Evolutionary conservation across 92 coral and sea anemone genomes (phyloP).

Genomic region (Porites evermanni): DNA sequence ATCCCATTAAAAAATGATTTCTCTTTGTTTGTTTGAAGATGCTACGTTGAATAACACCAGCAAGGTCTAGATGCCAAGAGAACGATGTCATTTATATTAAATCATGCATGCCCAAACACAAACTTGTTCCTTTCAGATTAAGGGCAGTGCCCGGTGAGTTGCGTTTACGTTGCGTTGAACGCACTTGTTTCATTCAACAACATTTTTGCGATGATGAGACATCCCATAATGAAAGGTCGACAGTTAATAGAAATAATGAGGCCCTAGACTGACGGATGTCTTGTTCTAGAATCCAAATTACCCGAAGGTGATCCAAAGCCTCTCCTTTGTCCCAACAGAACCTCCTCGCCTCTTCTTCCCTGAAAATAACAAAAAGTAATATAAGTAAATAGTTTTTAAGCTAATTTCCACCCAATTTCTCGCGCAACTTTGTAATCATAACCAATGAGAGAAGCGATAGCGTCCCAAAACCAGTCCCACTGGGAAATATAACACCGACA

Average conservation of each 20-base stretch:
- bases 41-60: background rate
- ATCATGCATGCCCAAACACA: background rate
- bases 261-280: background rate
- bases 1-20: too few relatives aligned
- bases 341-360: constrained; percentile 30
- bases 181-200: too few relatives aligned
- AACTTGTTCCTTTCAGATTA: background rate
- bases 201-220: too few relatives aligned
- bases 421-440: too few relatives aligned
- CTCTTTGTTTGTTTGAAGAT: too few relatives aligned
- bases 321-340: background rate
- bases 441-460: too few relatives aligned
- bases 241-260: background rate
- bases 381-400: too few relatives aligned
- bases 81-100: background rate
- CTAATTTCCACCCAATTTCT: too few relatives aligned
- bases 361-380: constrained; percentile 9
- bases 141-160: background rate
- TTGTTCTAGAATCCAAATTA: background rate
- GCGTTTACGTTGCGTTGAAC: too few relatives aligned
- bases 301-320: constrained; percentile 13
- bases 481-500: too few relatives aligned
- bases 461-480: too few relatives aligned
- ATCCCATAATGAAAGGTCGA: background rate
- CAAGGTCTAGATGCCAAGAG: background rate